Evolutionary conservation across 2,888 invertebrate genomes (phyloP), one percentile per base, ranked within the genome.

Genomic region (Helobdella robusta): DNA sequence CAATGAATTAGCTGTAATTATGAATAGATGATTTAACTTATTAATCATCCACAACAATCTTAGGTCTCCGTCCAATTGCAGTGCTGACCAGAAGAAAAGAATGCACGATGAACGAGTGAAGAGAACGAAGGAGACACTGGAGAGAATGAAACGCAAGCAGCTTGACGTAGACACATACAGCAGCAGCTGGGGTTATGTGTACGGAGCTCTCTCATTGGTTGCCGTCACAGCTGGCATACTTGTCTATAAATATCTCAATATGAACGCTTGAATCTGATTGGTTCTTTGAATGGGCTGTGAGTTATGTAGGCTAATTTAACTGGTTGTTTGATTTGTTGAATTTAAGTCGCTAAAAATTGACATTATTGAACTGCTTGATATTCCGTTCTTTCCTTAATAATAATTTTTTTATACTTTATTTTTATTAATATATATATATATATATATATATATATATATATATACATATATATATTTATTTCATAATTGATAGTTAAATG

Each of bases 121-220:
- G 67, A 72, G 72, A 11, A 77, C 76, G 28, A 70, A 72, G 59
- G 75, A 75, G 58, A 72, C 73, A 68, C 70, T 78, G 6, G 72
- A 70, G 23, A 66, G 68, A 36, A 78, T 77, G 77, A 75, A 74
- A 66, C 69, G 73, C 54, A 74, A 74, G 65, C 77, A 76, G 71
- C 65, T 67, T 50, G 70, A 73, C 34, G 73, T 74, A 65, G 77
- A 76, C 28, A 25, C 25, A 69, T 70, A 11, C 56, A 30, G 25
- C 6, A 44, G 6, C 18, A 15, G 18, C 3, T 63, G 18, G 23
- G 30, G 11, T 67, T 68, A 11, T 60, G 59, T n/a, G 20, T 64
- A 15, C 25, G 23, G 64, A 4, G 69, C 68, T 20, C 30, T 66
- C 18, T 66, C 67, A 15, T 15, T 69, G 40, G 61, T 62, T 18